Base-by-base conservation (phyloP, 2,797 vertebrate species). In the Heteromormyrus szaboi region DNA sequence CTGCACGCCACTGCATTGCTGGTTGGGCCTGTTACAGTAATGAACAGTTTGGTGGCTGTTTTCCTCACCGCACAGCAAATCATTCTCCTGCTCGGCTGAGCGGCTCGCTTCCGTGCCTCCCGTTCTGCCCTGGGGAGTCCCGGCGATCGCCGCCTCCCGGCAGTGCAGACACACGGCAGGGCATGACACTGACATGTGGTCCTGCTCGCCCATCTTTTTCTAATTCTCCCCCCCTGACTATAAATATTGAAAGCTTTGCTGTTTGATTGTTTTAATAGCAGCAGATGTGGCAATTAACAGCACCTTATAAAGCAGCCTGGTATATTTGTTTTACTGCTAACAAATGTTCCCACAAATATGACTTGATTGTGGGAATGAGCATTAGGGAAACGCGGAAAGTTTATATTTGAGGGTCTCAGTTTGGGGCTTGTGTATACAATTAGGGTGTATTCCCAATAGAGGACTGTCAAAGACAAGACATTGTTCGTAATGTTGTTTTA, bases 211-310 rank as follows among this genome's bases (percentile, higher is more conserved):
- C 83, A 92, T 91, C 90, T 91, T 92, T 92, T 91, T 92, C 91
- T 95, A 95, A 96, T 95, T 94, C 94, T 89, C n/a, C 25, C 92
- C 92, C 92, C 51, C 12, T 92, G 93, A 94, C 94, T 95, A 91
- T 96, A 96, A 96, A 96, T 96, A 96, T 95, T 94, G 94, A 93
- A 95, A 94, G 93, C 93, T 25, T 87, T 54, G 91, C 91, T 89
- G 84, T 93, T 95, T 96, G 95, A 95, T 96, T 96, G 95, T 96
- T 97, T 96, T 95, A 96, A 96, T 95, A 96, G 95, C 93, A 95
- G 92, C 95, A 96, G 95, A 97, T 97, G 95, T 96, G 94, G 94
- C 94, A 95, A 96, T 96, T 97, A 96, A 96, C 96, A 96, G 94
- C 95, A 94, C 94, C 93, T 95, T 96, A 94, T 96, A 96, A 96